Base-by-base conservation (phyloP, 1,140 invertebrate species). In the Tachypleus tridentatus region DNA sequence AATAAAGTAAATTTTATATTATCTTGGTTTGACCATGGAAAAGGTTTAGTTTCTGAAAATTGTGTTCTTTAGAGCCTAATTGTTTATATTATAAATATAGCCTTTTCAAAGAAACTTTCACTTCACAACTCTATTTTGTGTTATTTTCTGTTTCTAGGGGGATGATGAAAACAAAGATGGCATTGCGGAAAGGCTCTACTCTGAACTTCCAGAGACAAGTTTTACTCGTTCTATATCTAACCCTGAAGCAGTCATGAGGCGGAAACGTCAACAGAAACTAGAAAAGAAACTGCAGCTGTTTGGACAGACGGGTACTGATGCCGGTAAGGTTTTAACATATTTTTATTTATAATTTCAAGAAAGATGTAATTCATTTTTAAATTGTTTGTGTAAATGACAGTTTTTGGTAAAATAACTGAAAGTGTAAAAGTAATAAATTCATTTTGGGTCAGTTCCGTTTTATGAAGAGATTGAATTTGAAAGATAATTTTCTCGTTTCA, bases 181-280 rank as follows among this genome's bases (percentile, higher is more conserved):
- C 73, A 89, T 94, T 11, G 91, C 92, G 0, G 91, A 93, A 74
- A 94, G 93, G 80, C 79, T 97, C 57, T 97, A 97, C 72, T 92
- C 88, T 72, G 95, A 98, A 81, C 79, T 98, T 67, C 96, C 96
- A 47, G 94, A 98, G 80, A 97, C 93, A 49, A 95, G 91, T 75
- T 99, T 99, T 77, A 98, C 95, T 11, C 82, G 97, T 68, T 97
- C 93, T 69, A 98, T 99, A 74, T 98, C 94, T 61, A 99, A 99
- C 82, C 97, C 97, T 7, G 97, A 99, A 81, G 93, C 94, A 63
- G 97, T 99, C 63, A 98, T 99, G 97, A 83, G 94, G 66, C 83
- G 96, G 52, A 81, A 95, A 64, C 80, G 97, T n/a, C 94, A 98
- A 74, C 93, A 97, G 76, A 98, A 97, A 76, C 81, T 99, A 58